phyloP scores from a whole-genome alignment of 2,113 vertebrate genomes.

The Coptodon rendalli region DNA sequence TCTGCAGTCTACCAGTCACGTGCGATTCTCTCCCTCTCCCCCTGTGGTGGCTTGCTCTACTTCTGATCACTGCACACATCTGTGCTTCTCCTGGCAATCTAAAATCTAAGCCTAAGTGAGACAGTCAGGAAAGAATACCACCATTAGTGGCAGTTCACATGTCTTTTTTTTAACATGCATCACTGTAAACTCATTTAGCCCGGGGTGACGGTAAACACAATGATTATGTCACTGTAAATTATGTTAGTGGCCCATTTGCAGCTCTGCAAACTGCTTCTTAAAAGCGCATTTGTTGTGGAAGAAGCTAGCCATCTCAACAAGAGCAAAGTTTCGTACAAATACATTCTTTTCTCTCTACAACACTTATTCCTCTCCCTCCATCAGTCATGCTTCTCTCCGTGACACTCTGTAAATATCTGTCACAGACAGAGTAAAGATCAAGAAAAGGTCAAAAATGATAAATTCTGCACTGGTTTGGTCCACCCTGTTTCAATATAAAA shows the following conservation, averaged over 20 bases:
- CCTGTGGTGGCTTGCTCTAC: constrained; percentile 33
- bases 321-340: background rate
- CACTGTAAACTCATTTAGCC: constrained; percentile 6
- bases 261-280: background rate
- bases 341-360: background rate
- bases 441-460: constrained; percentile 53
- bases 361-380: constrained; percentile 2
- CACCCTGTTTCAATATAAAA: background rate
- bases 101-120: background rate
- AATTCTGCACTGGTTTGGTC: constrained; percentile 4
- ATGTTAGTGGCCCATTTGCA: constrained; percentile 22
- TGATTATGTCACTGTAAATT: constrained; percentile 12
- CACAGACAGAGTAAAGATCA: constrained; percentile 50
- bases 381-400: background rate
- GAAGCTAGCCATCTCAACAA: background rate
- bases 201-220: background rate
- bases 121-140: constrained; percentile 9
- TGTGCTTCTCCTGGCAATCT: constrained; percentile 28
- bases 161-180: background rate
- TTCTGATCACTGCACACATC: constrained; percentile 47
- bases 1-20: constrained; percentile 66
- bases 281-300: background rate
- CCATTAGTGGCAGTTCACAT: constrained; percentile 1
- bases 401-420: constrained; percentile 41
- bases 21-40: constrained; percentile 35